Percentiles rank a stretch among this genome's conserved stretches.
These are phyloP conservation scores for Xenopus petersii DNA, from an alignment of 2,797 vertebrate genomes.

Conservation along the genomic window DNA sequence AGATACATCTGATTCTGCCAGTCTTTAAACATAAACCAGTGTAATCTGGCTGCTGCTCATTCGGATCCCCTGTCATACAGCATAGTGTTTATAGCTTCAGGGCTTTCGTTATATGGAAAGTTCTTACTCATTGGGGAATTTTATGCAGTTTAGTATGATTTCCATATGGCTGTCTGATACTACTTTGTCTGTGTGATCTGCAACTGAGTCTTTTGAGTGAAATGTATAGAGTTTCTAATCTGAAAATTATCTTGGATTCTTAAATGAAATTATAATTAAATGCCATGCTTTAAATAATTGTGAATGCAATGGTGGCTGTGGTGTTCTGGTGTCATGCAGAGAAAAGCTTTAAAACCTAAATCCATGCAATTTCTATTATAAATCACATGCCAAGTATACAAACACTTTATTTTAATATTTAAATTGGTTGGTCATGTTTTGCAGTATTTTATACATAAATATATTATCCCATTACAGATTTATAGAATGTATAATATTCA, in stretches of 20 bases:
- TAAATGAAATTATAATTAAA: neutral
- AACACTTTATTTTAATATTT: slow-evolving; percentile 12
- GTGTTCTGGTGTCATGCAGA: neutral
- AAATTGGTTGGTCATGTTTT: slow-evolving; percentile 21
- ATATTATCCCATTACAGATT: slow-evolving; percentile 25
- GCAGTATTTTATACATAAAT: slow-evolving; percentile 20
- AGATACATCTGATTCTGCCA: no score
- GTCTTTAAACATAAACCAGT: no score
- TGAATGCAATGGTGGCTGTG: neutral
- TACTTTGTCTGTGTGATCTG: neutral
- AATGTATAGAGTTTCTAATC: neutral
- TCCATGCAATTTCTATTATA: neutral
- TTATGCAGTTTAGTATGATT: neutral
- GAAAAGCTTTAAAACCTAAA: neutral
- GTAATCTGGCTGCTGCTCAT: no score
- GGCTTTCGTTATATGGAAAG: no score
- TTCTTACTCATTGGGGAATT: no score
- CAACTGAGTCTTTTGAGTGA: neutral
- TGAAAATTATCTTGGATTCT: neutral
- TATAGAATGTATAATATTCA: slow-evolving; percentile 23
- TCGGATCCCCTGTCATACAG: no score
- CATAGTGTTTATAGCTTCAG: no score
- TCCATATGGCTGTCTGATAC: neutral
- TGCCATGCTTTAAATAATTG: neutral
- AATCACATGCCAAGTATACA: slow-evolving; percentile 1